A percentile compares a stretch with the other conserved stretches of the same genome.
Conservation (phyloP, 1,140 invertebrate species). For the Drosophila chauvacae region DNA sequence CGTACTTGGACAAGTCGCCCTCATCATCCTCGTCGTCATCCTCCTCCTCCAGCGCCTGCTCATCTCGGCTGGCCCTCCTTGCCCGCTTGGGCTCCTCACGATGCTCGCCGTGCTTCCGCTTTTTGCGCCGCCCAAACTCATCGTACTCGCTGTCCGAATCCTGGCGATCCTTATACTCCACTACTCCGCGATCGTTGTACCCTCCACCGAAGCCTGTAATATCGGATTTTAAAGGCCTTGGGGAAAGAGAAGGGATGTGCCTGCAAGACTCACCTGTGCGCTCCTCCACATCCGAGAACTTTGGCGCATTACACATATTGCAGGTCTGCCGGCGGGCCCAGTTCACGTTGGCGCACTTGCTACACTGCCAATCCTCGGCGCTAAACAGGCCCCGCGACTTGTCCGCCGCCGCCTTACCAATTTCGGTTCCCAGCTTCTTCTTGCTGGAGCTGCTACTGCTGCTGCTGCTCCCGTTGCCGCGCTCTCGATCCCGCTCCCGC, state of each 20-base stretch:
- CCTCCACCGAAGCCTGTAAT: slow-evolving; percentile 91
- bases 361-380: slow-evolving; percentile 99
- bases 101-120: slow-evolving; percentile 85
- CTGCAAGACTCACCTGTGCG: slow-evolving; percentile 84
- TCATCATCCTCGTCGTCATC: slow-evolving; percentile 89
- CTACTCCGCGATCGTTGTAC: slow-evolving; percentile 96
- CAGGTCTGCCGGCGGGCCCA: slow-evolving; percentile 98
- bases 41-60: slow-evolving; percentile 85
- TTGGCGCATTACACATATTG: slow-evolving; percentile 99
- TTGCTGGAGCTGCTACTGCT: slow-evolving; percentile 85
- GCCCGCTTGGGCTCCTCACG: slow-evolving; percentile 41
- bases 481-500: slow-evolving; percentile 54
- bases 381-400: slow-evolving; percentile 98
- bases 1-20: slow-evolving; percentile 93
- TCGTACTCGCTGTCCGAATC: slow-evolving; percentile 97
- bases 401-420: slow-evolving; percentile 98
- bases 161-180: slow-evolving; percentile 95
- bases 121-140: slow-evolving; percentile 96
- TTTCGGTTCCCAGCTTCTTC: slow-evolving; percentile 98
- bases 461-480: slow-evolving; percentile 85
- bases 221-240: slow-evolving; percentile 84
- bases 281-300: slow-evolving; percentile 95
- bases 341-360: slow-evolving; percentile 99
- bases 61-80: slow-evolving; percentile 78
- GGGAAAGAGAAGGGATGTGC: slow-evolving; percentile 49